These are phyloP conservation scores for Zaprionus camerounensis DNA, from an alignment of 1,140 invertebrate genomes.

Conservation along the genomic window DNA sequence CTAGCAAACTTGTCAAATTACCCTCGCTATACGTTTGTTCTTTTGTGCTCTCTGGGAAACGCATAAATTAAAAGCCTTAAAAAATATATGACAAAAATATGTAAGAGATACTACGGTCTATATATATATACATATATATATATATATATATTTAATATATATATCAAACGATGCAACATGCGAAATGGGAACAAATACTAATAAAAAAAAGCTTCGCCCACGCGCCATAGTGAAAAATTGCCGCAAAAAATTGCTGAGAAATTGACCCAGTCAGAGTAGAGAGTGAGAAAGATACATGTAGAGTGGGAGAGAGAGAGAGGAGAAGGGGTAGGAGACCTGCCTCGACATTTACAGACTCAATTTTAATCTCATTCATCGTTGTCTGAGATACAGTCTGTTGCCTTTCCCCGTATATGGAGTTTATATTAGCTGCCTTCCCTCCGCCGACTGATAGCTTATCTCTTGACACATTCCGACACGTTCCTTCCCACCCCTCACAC, in stretches of 20 bases:
- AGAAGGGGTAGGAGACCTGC: neutral
- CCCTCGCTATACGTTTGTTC: slow-evolving; percentile 18
- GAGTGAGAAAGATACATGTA: neutral
- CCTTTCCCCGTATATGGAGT: neutral
- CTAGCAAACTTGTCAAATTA: neutral
- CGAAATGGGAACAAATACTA: slow-evolving; percentile 33
- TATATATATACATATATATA: neutral
- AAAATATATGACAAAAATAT: slow-evolving; percentile 11
- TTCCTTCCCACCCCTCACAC: neutral
- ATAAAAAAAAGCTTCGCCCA: slow-evolving; percentile 19
- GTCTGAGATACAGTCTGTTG: slow-evolving; percentile 16
- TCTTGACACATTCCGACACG: slow-evolving; percentile 32
- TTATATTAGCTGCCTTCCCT: neutral
- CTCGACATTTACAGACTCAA: slow-evolving; percentile 6
- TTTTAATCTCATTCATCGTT: slow-evolving; percentile 15
- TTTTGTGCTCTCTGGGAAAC: slow-evolving; percentile 34
- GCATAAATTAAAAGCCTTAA: slow-evolving; percentile 37
- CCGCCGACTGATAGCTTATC: slow-evolving; percentile 31
- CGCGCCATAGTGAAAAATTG: slow-evolving; percentile 11
- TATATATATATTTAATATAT: slow-evolving; percentile 15
- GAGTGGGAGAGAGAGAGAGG: neutral
- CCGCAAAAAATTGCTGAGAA: slow-evolving; percentile 7
- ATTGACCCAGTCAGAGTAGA: slow-evolving; percentile 25
- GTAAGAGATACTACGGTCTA: slow-evolving; percentile 1
- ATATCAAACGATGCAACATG: slow-evolving; percentile 26